phyloP scores from a whole-genome alignment of 2,888 invertebrate genomes.

The Ophion costatus region DNA sequence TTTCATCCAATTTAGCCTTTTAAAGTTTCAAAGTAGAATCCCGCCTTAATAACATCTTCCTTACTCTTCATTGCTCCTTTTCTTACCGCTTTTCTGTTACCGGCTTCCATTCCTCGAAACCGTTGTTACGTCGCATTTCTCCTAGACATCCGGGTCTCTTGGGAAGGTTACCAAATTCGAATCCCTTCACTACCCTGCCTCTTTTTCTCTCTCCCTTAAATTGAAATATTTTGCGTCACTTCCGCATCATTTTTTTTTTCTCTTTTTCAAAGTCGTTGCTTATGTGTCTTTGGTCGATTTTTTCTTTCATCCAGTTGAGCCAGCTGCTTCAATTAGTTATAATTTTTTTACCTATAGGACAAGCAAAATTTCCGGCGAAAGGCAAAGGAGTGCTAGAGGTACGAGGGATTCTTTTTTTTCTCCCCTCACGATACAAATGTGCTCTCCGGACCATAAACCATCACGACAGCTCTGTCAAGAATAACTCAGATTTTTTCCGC shows the following conservation, averaged over 20 bases:
- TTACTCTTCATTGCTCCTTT: conserved; percentile 42
- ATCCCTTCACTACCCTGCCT: not conserved
- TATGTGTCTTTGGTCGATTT: not conserved
- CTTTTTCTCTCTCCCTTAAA: not conserved
- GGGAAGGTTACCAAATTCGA: conserved; percentile 14
- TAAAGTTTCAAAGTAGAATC: too few relatives aligned
- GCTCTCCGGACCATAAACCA: not conserved
- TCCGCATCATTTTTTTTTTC: too few relatives aligned
- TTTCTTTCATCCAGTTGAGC: not conserved
- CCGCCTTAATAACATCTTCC: conserved; percentile 66
- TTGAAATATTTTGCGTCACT: too few relatives aligned
- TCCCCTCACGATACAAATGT: not conserved
- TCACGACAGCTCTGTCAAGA: not conserved
- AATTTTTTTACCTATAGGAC: not conserved
- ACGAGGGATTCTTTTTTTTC: not conserved
- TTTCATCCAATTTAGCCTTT: too few relatives aligned
- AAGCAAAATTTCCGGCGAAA: not conserved
- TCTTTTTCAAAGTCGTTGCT: too few relatives aligned
- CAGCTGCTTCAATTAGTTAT: not conserved
- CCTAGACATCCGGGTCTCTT: conserved; percentile 25
- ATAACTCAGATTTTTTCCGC: not conserved
- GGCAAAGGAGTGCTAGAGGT: not conserved
- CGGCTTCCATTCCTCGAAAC: not conserved
- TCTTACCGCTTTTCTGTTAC: not conserved
- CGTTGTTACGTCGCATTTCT: conserved; percentile 27